Evolutionary conservation across 2,888 invertebrate species (phyloP), one percentile per base, ranked within the genome.

Genomic region (Sclerodermus sp.): DNA sequence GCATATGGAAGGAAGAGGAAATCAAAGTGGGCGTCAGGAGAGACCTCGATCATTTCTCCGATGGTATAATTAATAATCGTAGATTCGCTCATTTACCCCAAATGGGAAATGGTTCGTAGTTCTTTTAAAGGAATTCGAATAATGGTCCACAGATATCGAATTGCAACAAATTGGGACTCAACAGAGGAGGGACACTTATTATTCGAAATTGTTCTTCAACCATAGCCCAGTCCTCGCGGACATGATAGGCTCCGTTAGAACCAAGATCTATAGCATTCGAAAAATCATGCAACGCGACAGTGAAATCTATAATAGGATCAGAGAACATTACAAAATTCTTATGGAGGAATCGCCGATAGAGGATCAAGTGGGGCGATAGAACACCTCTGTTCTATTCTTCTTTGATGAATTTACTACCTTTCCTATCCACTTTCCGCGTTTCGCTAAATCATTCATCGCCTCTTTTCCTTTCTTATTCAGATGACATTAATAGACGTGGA

Each of bases 231-330:
- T 78, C 2, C 62, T 78, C 17, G 63, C 70, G 1, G 79, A 80
- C 40, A 68, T 80, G 56, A 58, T 80, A 5, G 75, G 76, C 2
- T 80, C 81, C 37, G 74, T 74, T 23, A 66, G 81, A 56, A 79
- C 80, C 1, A 82, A 82, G 67, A 76, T 82, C 45, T 80, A 80
- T 55, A 74, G 77, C 10, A 70, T 82, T 42, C 50, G 77, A 10
- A 74, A 79, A 57, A 65, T 80, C 6, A 59, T 82, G 5, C 62
- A 67, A 12, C 60, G 69, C 30, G 73, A 79, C 47, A 45, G 55
- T n/a, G 69, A 75, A 1, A 67, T 60, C 34, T 72, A 75, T 10
- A 60, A 77, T 39, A 57, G 69, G 13, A 73, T 75, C 0, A 73
- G 74, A 39, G 73, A 80, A 31, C 72, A 67, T 58, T 82, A 81